phyloP scores from a whole-genome alignment of 2,888 invertebrate species.

The Ochropleura leucogaster region DNA sequence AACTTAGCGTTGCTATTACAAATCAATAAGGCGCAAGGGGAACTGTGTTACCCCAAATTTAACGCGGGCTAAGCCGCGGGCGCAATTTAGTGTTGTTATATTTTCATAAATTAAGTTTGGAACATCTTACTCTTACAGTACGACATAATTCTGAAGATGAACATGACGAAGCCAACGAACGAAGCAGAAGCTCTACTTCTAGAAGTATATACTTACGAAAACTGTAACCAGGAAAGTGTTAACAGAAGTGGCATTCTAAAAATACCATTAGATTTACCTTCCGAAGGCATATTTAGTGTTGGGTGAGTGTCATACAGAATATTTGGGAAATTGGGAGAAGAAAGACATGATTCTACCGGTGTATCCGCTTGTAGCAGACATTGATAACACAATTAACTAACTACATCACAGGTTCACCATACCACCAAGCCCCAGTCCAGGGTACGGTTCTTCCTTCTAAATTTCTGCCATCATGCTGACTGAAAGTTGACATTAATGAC shows the following conservation, averaged over 20 bases:
- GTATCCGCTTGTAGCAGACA: too few species aligned
- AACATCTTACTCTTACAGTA: conserved; percentile 65
- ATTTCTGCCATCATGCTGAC: too few species aligned
- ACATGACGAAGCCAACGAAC: conserved; percentile 69
- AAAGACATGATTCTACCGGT: not conserved
- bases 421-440: too few species aligned
- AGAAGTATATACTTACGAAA: conserved; percentile 62
- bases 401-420: too few species aligned
- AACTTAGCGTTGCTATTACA: too few species aligned
- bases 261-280: conserved; percentile 59
- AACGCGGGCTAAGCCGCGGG: too few species aligned
- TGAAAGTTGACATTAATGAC: too few species aligned
- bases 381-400: too few species aligned
- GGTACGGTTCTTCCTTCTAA: too few species aligned
- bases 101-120: not conserved
- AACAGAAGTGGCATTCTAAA: not conserved
- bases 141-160: conserved; percentile 64
- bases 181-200: conserved; percentile 58
- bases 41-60: too few species aligned
- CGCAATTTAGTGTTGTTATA: too few species aligned
- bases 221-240: conserved; percentile 56
- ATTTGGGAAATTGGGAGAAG: not conserved
- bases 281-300: conserved; percentile 58
- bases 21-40: too few species aligned
- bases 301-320: conserved; percentile 64